Evolutionary conservation across 2,888 invertebrate genomes (phyloP).

Genomic region (Agapetus fuscipes): DNA sequence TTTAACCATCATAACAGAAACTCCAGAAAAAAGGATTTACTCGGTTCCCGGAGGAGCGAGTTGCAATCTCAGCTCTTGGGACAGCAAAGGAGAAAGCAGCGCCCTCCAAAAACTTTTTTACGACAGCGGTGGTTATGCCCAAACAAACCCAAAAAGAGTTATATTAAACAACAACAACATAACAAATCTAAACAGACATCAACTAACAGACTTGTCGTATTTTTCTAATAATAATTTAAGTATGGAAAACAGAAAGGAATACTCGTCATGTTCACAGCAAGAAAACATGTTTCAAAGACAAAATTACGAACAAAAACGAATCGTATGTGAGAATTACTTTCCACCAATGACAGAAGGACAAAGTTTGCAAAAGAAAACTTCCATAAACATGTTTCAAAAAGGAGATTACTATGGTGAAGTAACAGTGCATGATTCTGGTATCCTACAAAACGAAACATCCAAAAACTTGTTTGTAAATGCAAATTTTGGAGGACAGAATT

Average conservation of each 20-base stretch:
- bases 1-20: too few relatives aligned
- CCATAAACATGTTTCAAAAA: neutral
- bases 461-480: neutral
- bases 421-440: neutral
- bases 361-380: constrained; percentile 1
- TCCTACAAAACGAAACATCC: neutral
- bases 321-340: constrained; percentile 8
- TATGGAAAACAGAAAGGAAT: constrained; percentile 1
- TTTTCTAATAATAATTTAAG: constrained; percentile 3
- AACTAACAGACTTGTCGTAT: neutral
- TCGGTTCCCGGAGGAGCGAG: too few relatives aligned
- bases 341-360: neutral
- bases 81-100: constrained; percentile 1
- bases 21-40: too few relatives aligned
- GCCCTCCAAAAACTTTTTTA: constrained; percentile 5
- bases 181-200: neutral
- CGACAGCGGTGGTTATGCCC: constrained; percentile 4
- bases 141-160: neutral
- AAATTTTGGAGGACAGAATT: neutral
- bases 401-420: neutral
- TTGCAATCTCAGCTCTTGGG: constrained; percentile 1
- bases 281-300: too few relatives aligned
- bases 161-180: constrained; percentile 1
- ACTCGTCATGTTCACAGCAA: constrained; percentile 5
- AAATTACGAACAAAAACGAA: neutral